A percentile compares a stretch with the other conserved stretches of the same genome.
Evolutionary conservation across 2,113 vertebrate species (phyloP).

Genomic region (Zeus faber): DNA sequence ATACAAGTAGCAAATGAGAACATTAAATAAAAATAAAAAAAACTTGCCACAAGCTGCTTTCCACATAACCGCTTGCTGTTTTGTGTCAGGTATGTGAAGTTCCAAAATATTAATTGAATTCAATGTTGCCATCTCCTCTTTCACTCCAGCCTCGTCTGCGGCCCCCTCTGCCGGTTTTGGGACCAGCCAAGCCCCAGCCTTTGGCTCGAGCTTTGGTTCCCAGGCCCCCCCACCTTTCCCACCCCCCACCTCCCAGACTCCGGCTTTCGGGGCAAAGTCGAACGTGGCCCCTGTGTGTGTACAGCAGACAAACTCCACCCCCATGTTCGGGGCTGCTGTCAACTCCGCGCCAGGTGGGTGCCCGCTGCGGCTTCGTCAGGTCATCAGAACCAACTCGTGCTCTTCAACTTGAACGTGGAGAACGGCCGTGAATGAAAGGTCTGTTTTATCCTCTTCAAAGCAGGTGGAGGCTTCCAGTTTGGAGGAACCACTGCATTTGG

Average conservation of each 20-base stretch:
- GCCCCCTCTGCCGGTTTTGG: conserved; percentile 78
- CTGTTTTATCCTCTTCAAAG: conserved; percentile 3
- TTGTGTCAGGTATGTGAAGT: no score
- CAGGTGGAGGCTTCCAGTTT: conserved; percentile 86
- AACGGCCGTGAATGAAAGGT: not conserved
- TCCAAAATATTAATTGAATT: not conserved
- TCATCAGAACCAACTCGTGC: not conserved
- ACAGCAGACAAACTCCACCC: conserved; percentile 76
- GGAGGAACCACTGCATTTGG: conserved; percentile 80
- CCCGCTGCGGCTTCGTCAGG: no score
- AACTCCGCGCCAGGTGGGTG: conserved; percentile 78
- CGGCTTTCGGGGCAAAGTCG: conserved; percentile 82
- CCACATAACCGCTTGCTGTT: no score
- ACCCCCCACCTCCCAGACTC: conserved; percentile 71
- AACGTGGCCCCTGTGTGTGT: conserved; percentile 81
- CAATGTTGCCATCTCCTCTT: conserved; percentile 26
- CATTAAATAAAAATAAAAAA: no score
- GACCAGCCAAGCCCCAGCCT: conserved; percentile 66
- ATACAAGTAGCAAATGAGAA: no score
- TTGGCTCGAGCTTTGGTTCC: conserved; percentile 79
- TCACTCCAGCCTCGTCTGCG: conserved; percentile 79
- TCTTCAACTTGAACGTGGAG: not conserved
- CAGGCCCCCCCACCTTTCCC: conserved; percentile 74
- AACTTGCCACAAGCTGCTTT: no score
- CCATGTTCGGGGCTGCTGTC: conserved; percentile 77